Conservation (phyloP, 2,888 invertebrate species). For the Nycteola revayana region DNA sequence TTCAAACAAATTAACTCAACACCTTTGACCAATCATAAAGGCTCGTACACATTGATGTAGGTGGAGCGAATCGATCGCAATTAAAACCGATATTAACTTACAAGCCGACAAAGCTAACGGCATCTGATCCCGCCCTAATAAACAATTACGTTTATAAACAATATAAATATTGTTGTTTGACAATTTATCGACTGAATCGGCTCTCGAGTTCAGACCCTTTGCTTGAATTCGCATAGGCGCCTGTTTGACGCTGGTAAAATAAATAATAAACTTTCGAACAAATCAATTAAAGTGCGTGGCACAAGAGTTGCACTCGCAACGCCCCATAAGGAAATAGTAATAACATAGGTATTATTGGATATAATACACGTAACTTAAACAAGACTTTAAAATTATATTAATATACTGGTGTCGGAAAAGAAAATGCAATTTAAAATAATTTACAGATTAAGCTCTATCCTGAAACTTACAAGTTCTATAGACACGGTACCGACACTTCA, state of each 20-base stretch:
- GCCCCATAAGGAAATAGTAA: too few species aligned
- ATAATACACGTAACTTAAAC: too few species aligned
- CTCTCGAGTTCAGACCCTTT: conserved; percentile 20
- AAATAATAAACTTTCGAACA: too few species aligned
- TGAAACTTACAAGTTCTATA: conserved; percentile 9
- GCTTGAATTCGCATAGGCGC: too few species aligned
- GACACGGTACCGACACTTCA: conserved; percentile 40
- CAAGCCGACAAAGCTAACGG: conserved; percentile 57
- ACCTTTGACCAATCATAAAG: conserved; percentile 24
- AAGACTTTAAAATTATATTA: too few species aligned
- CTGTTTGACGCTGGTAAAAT: too few species aligned
- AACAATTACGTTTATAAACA: conserved; percentile 75
- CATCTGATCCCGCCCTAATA: conserved; percentile 47
- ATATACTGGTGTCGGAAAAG: too few species aligned
- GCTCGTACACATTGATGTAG: conserved; percentile 28
- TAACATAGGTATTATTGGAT: too few species aligned
- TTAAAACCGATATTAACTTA: conserved; percentile 54
- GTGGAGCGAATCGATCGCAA: conserved; percentile 60
- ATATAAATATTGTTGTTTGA: conserved; percentile 56
- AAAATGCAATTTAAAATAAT: too few species aligned
- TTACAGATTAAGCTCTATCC: too few species aligned
- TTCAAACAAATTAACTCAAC: conserved; percentile 31
- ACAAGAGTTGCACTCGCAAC: too few species aligned
- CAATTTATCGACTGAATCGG: conserved; percentile 63
- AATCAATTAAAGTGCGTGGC: too few species aligned